Base-by-base conservation (phyloP, 2,888 invertebrate species). In the Doris montereyensis region DNA sequence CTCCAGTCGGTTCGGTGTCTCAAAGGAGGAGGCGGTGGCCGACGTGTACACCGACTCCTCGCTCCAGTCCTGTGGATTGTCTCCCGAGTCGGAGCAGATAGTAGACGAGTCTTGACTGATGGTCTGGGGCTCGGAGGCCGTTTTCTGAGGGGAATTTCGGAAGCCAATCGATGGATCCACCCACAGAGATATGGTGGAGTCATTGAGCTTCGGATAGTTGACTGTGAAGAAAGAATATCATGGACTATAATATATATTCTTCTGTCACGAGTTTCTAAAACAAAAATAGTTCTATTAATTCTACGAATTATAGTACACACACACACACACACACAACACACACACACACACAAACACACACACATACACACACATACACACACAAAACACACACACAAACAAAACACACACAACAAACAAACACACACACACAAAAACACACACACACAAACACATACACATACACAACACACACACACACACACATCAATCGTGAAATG, bases 161-260 rank as follows among this genome's bases (percentile, higher is more conserved):
- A 41, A 41, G 52, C 79, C 32, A 5, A 79, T 21, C 13, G 79
- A 75, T 0, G 79, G 79, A 28, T 79, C 79, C 0, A 75, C 68
- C 0, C 70, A 17, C 60, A 79, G 62, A n/a, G 79, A 79, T 52
- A 75, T 17, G 41, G 68, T 79, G 58, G 79, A 79, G 58, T 62
- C 32, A 52, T 67, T 71, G 30, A 75, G 30, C 24, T n/a, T 28
- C 13, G 79, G 35, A 71, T 79, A 79, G 28, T 74, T 79, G 79
- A 71, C 57, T 68, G 8, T 5, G 58, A 34, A 30, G 5, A 26
- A 24, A 74, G 8, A 74, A 72, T 13, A 70, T n/a, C 13, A 65
- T 52, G 52, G 13, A 10, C 52, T 52, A 8, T 10, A 13, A 52
- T 52, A 52, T 10, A 52, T 52, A 13, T 62, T 24, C 21, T 24